Evolutionary conservation across 30 jellyfish, hydroid and myxozoan genomes (phyloP), one percentile per base, ranked within the genome.

Genomic region (Aurelia sp.): DNA sequence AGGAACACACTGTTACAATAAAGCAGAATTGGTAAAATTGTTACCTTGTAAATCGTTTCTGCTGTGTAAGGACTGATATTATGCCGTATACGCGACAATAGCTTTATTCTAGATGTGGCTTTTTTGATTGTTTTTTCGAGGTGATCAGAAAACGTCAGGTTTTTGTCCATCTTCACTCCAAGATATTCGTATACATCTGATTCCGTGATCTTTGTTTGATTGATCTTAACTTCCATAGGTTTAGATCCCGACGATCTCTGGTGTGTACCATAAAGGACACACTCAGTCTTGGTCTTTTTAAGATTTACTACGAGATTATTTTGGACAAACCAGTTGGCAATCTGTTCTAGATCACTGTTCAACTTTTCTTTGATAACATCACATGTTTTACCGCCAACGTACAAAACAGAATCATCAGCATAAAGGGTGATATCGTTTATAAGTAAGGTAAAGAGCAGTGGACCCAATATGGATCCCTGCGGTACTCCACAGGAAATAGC

Each of bases 131-230:
- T 27, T 27, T 63, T 80, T 63, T 80, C 91, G 82, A 80, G 73
- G 91, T 80, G 82, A 7, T 82, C 92, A 48, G 85, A 18, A 68
- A 48, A 82, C 78, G 85, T 82, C 91, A 82, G 77, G 47, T 68
- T 68, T 82, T 52, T 82, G 83, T 88, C 91, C 87, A 88, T 85
- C 81, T 65, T 74, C 3, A 88, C 91, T 27, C 95, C 90, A 47
- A 73, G 86, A 67, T 86, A 86, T 75, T 74, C 86, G 68, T 81
- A 67, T 35, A 18, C 83, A 2, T 41, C 75, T 50, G 83, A 81
- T 81, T 64, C 91, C 48, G 65, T 67, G 60, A 81, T 64, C 67
- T 72, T 82, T 27, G 33, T 27, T 27, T 27, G 33, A 27, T 27
- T 27, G 33, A 27, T 27, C 33, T 27, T 27, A 27, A 27, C 33